Evolutionary conservation across 2,113 vertebrate genomes (phyloP).

Genomic region (Microtus richardsoni): DNA sequence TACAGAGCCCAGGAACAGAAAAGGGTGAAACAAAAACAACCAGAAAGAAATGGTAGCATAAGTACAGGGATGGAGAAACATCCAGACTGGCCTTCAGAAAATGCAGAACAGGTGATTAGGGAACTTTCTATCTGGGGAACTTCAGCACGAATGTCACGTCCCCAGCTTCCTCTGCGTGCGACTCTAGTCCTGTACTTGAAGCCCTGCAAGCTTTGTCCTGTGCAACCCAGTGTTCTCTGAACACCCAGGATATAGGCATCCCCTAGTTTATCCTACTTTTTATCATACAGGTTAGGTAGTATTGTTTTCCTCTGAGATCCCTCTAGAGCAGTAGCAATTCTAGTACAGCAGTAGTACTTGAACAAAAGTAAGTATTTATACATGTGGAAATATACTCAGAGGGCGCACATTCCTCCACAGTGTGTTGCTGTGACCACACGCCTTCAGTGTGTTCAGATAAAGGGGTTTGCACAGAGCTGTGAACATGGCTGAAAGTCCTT

Average conservation of each 20-base stretch:
- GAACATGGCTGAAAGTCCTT: constrained; percentile 69
- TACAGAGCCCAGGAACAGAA: background rate
- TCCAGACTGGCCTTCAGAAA: background rate
- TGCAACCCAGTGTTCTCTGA: background rate
- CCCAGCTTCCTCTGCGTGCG: background rate
- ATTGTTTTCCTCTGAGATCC: constrained; percentile 23
- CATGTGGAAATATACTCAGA: constrained; percentile 63
- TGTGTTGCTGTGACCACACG: constrained; percentile 76
- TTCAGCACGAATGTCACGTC: background rate
- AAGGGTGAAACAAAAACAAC: background rate
- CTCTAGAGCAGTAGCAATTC: background rate
- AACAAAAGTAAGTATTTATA: constrained; percentile 67
- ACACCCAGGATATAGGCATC: background rate
- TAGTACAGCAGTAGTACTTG: constrained; percentile 26
- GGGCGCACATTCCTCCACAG: constrained; percentile 68
- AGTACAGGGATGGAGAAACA: background rate
- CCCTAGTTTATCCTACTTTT: constrained; percentile 30
- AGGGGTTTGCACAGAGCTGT: constrained; percentile 69
- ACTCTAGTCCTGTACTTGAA: background rate
- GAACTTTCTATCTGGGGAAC: background rate
- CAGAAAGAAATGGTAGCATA: background rate
- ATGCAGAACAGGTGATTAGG: background rate
- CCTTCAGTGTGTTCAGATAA: constrained; percentile 76
- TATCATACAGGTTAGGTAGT: background rate
- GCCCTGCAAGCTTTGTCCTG: background rate